Percentiles rank a stretch among this genome's conserved stretches.
Conservation (phyloP, 2,888 invertebrate genomes). For the Ennomos fuscantarius region DNA sequence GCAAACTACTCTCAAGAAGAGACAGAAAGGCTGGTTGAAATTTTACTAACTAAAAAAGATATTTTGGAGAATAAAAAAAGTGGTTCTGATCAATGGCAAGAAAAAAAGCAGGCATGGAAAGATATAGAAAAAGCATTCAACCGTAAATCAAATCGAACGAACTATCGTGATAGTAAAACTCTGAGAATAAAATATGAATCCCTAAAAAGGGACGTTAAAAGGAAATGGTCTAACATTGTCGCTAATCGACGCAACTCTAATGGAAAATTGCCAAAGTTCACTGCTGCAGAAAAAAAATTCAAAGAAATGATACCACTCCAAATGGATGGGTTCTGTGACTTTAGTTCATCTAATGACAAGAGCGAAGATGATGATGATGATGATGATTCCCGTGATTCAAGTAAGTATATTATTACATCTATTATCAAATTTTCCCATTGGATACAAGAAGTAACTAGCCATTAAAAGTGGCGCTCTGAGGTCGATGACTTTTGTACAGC, state of each 20-base stretch:
- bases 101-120: conserved; percentile 22
- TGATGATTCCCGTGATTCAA: conserved; percentile 17
- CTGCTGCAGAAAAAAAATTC: conserved; percentile 18
- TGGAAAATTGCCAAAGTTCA: conserved; percentile 19
- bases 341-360: conserved; percentile 5
- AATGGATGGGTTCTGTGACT: conserved; percentile 22
- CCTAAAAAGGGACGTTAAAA: conserved; percentile 19
- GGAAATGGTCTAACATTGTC: conserved; percentile 16
- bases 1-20: conserved; percentile 22
- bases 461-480: too few relatives aligned
- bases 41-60: conserved; percentile 12
- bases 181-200: conserved; percentile 21
- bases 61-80: conserved; percentile 20
- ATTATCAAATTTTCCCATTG: too few relatives aligned
- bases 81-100: conserved; percentile 16
- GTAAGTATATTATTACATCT: conserved; percentile 2
- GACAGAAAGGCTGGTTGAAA: conserved; percentile 11
- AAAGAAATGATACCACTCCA: conserved; percentile 17
- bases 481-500: too few relatives aligned
- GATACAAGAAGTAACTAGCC: too few relatives aligned
- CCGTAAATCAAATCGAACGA: neutral
- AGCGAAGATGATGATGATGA: conserved; percentile 15
- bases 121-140: conserved; percentile 28
- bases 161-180: conserved; percentile 20
- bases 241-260: conserved; percentile 3